Evolutionary conservation across 2,888 invertebrate genomes (phyloP).

Genomic region (Lumbricus terrestris): DNA sequence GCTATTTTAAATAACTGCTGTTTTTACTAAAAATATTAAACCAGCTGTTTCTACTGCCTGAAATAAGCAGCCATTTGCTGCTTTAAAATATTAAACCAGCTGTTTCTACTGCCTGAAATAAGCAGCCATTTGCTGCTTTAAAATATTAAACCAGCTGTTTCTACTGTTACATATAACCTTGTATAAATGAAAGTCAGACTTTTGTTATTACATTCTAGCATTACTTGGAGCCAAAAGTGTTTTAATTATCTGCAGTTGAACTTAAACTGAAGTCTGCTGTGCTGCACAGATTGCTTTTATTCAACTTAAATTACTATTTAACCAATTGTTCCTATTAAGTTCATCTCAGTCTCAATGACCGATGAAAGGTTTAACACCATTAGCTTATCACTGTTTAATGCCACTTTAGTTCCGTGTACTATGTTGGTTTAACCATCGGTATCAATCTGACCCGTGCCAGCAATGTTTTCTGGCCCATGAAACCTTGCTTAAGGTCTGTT

Average conservation of each 20-base stretch:
- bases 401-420: not conserved
- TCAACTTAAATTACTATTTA: not conserved
- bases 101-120: not conserved
- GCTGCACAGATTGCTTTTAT: not conserved
- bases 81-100: not conserved
- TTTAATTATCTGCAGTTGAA: not conserved
- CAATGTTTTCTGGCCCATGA: too few relatives aligned
- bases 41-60: not conserved
- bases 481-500: too few relatives aligned
- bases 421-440: not conserved
- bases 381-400: not conserved
- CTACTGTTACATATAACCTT: not conserved
- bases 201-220: not conserved
- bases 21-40: not conserved
- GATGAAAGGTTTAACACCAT: not conserved
- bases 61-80: not conserved
- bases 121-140: not conserved
- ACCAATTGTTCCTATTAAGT: not conserved
- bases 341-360: not conserved
- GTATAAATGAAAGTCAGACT: not conserved
- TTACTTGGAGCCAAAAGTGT: not conserved
- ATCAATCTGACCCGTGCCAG: too few relatives aligned
- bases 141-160: not conserved
- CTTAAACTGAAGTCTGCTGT: not conserved
- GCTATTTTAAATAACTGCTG: not conserved